Conservation (phyloP, 2,888 invertebrate species). For the Thymelicus sylvestris region DNA sequence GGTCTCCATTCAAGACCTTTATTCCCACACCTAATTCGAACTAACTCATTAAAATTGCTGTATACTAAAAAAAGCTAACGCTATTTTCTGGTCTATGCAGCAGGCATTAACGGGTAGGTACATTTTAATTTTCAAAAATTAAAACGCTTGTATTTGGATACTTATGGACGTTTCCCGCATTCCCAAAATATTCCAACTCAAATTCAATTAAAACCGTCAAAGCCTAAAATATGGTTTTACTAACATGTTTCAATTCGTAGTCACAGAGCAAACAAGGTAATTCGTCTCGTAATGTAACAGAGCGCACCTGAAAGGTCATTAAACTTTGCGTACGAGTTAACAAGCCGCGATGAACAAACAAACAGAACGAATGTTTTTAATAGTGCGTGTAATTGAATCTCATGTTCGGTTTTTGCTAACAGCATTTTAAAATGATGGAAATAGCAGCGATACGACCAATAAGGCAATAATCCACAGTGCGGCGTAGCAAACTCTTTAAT, state of each 20-base stretch:
- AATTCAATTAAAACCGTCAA: constrained; percentile 1
- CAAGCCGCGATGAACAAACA: constrained; percentile 50
- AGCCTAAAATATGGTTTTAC: background rate
- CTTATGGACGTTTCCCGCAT: background rate
- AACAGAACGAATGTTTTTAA: constrained; percentile 42
- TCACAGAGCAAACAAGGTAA: constrained; percentile 19
- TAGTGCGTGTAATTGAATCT: constrained; percentile 26
- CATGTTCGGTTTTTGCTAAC: background rate
- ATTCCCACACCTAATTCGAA: too few relatives aligned
- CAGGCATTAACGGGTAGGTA: too few relatives aligned
- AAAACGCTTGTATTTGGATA: too few relatives aligned
- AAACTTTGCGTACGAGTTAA: constrained; percentile 51
- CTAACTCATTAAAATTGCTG: too few relatives aligned
- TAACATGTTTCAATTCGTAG: background rate
- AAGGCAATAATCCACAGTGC: too few relatives aligned
- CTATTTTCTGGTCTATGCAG: too few relatives aligned
- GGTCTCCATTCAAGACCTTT: too few relatives aligned
- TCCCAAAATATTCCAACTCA: background rate
- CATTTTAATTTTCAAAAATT: too few relatives aligned
- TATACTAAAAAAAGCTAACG: too few relatives aligned
- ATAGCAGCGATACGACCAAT: too few relatives aligned
- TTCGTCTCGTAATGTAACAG: constrained; percentile 39
- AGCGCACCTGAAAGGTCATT: constrained; percentile 49
- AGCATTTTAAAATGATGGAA: too few relatives aligned
- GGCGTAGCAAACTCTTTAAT: too few relatives aligned